A percentile compares a stretch with the other conserved stretches of the same genome.
Conservation (phyloP, 2,113 vertebrate genomes). For the Peromyscus polionotus region DNA sequence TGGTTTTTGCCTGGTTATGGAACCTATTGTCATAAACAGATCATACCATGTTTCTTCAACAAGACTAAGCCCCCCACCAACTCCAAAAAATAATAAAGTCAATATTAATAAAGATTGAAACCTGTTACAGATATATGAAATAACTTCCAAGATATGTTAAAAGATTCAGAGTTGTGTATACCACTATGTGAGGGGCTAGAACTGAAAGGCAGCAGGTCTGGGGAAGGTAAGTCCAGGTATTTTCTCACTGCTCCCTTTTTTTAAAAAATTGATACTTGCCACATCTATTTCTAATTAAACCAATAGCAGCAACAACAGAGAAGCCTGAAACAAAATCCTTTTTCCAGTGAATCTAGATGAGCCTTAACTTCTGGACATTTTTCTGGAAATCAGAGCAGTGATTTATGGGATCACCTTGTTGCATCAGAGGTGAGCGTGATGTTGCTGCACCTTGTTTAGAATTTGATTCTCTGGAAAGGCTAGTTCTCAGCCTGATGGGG, state of each 20-base stretch:
- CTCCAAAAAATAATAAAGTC: not conserved
- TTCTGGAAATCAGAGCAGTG: not conserved
- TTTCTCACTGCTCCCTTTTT: not conserved
- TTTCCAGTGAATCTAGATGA: not conserved
- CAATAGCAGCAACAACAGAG: not conserved
- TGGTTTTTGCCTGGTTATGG: not conserved
- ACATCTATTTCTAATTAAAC: not conserved
- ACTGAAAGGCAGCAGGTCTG: not conserved
- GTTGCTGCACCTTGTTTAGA: accelerated
- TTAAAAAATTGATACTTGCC: not conserved
- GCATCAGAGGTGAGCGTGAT: not conserved
- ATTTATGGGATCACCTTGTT: not conserved
- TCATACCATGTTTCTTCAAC: not conserved
- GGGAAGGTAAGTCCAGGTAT: not conserved
- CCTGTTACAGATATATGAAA: not conserved
- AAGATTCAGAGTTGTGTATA: not conserved
- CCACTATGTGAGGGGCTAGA: not conserved
- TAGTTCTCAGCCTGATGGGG: not conserved
- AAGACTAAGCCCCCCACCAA: not conserved
- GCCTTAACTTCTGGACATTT: not conserved
- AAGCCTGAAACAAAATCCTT: not conserved
- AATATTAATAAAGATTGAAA: not conserved
- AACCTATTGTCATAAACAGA: not conserved
- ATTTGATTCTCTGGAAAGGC: not conserved
- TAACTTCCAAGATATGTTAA: not conserved